Conservation (phyloP, 2,797 vertebrate genomes). For the Coregonus ussuriensis region DNA sequence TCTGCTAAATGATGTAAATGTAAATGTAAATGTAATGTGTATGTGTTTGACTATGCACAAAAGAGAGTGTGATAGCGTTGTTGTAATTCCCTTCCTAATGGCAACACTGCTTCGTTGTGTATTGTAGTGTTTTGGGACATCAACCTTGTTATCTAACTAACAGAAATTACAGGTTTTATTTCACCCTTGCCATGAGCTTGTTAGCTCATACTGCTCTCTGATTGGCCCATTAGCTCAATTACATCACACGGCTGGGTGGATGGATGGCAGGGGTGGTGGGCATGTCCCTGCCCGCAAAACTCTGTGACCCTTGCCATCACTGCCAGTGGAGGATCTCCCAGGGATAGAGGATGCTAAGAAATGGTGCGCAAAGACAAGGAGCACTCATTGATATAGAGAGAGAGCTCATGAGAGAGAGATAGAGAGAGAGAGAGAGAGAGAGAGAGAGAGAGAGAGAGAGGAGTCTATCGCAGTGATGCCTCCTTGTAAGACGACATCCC, state of each 20-base stretch:
- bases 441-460: too few species aligned
- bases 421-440: too few species aligned
- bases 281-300: conserved; percentile 5
- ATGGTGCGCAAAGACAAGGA: conserved; percentile 9
- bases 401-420: too few species aligned
- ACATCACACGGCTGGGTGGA: conserved; percentile 12
- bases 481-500: too few species aligned
- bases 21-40: background rate
- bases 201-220: conserved; percentile 21
- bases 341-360: conserved; percentile 15
- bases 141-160: too few species aligned
- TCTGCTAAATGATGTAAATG: too few species aligned
- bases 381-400: too few species aligned
- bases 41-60: conserved; percentile 18
- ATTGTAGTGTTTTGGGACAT: too few species aligned
- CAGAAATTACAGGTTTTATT: background rate
- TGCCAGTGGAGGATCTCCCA: background rate
- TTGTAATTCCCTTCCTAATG: background rate
- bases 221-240: conserved; percentile 36
- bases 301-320: conserved; percentile 12
- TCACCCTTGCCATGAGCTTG: conserved; percentile 17
- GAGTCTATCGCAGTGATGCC: too few species aligned
- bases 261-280: background rate
- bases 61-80: background rate
- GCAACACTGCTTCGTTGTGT: too few species aligned